These are phyloP conservation scores for Aplodontia rufa DNA, from an alignment of 2,113 vertebrate species.

Conservation along the genomic window DNA sequence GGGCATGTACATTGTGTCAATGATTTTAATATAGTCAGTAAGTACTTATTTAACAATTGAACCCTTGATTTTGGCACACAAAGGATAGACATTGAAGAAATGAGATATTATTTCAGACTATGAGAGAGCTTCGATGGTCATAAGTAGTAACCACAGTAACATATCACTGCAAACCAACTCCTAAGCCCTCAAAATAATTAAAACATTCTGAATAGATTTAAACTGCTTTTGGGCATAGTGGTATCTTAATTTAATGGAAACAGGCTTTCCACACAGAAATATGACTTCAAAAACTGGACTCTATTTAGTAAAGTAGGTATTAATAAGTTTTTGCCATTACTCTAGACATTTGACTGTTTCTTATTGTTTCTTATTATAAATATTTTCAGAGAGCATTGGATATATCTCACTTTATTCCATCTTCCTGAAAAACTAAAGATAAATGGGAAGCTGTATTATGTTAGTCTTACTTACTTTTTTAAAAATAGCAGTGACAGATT, in stretches of 20 bases:
- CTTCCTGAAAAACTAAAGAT: background rate
- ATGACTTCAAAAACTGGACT: background rate
- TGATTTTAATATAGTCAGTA: background rate
- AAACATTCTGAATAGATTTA: background rate
- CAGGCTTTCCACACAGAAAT: background rate
- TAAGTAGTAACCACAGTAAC: background rate
- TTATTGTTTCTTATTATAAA: background rate
- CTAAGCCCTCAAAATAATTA: background rate
- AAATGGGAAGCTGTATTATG: background rate
- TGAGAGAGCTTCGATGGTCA: background rate
- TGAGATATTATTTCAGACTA: background rate
- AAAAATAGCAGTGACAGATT: background rate
- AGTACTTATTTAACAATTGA: background rate
- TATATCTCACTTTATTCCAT: background rate
- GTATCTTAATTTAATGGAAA: background rate
- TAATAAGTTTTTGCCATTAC: background rate
- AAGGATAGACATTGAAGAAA: background rate
- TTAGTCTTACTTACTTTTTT: background rate
- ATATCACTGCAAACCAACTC: background rate
- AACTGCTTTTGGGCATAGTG: background rate
- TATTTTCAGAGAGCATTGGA: background rate
- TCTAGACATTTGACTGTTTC: background rate
- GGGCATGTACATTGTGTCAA: background rate
- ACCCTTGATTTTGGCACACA: background rate
- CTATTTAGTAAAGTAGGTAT: background rate